Base-by-base conservation (phyloP, 2,797 vertebrate genomes). In the Galago senegalensis region DNA sequence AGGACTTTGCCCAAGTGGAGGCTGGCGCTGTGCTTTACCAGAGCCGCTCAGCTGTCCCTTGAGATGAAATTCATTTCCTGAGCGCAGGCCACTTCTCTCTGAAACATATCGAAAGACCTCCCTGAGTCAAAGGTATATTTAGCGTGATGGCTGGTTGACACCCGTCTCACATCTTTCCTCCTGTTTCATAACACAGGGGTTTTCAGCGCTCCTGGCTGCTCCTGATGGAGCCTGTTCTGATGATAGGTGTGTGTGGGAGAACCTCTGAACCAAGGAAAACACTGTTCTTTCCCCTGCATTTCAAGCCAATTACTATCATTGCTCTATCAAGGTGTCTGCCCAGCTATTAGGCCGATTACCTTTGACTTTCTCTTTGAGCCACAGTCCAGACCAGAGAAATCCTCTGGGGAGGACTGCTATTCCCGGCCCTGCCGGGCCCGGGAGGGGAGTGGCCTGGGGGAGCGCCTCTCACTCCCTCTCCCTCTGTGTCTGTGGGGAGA, bases 251-350 rank as follows among this genome's bases (percentile, higher is more conserved):
- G 88, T 94, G 96, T 17, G 91, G 93, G 96, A 94, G 87, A 97
- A 93, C 87, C 96, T 98, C 95, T 85, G 97, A 94, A 97, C 95
- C 73, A 25, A 94, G 95, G 93, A 95, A 98, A 98, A 98, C 94
- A 98, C 98, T 98, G 2, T 96, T 97, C 93, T 98, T 98, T 97
- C 87, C 96, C 97, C 96, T 81, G 77, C 87, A 89, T 98, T 98
- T 98, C 96, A 94, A 94, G 81, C 92, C 98, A 98, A 98, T 98
- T 98, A 98, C 98, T 98, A 96, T 98, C 98, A 99, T 98, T 98
- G 98, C 94, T 93, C 97, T 95, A 98, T 96, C 97, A 98, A 97
- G 97, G 88, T 96, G 96, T 94, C 97, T 98, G 98, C 96, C 97
- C 97, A 89, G 93, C 97, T 97, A 98, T 98, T 98, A 98, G 97